Evolutionary conservation across 2,113 vertebrate genomes (phyloP), one percentile per base, ranked within the genome.

Genomic region (Rhagologus leucostigma): DNA sequence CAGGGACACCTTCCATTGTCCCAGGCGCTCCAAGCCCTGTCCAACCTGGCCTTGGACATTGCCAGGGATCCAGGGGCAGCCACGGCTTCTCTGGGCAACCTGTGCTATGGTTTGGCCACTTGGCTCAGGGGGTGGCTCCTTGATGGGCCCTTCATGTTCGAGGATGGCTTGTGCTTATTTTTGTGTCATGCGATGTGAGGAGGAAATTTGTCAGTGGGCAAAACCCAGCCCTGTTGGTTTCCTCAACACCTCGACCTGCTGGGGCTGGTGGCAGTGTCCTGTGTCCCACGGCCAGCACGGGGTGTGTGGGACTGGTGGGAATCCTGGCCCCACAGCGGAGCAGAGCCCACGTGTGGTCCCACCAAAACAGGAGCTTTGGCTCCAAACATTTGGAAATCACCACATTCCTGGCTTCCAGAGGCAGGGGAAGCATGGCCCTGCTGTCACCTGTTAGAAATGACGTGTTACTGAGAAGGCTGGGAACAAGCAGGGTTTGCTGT

Each of bases 71-170:
- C 62, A 37, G 42, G 32, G 42, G 21, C 57, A 64, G n/a, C 41
- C n/a, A 1, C 57, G 27, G 67, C 50, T 32, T 5, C 35, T 57
- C 67, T 57, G 57, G 42, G 26, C 5, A 42, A 1, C 24, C 75
- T 50, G 68, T 23, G 77, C 52, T 59, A 59, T 52, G 35, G 18
- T 35, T 49, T 57, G 11, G 12, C 21, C 26, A 0, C 11, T 12
- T 68, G 80, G 24, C 32, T 17, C 5, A 0, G 6, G 23, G 13
- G 3, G 6, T 16, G 7, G 65, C 47, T 42, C 6, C 30, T 10
- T 0, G 1, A 3, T 5, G 19, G 50, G 15, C 49, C 7, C 50
- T 9, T 5, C 2, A 0, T 7, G 32, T 4, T 37, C 0, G 0
- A 53, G 68, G 62, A 1, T 9, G 76, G 3, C 1, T 32, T 10